Conservation (phyloP, 2,113 vertebrate species). For the Benitochromis conjunctus region DNA sequence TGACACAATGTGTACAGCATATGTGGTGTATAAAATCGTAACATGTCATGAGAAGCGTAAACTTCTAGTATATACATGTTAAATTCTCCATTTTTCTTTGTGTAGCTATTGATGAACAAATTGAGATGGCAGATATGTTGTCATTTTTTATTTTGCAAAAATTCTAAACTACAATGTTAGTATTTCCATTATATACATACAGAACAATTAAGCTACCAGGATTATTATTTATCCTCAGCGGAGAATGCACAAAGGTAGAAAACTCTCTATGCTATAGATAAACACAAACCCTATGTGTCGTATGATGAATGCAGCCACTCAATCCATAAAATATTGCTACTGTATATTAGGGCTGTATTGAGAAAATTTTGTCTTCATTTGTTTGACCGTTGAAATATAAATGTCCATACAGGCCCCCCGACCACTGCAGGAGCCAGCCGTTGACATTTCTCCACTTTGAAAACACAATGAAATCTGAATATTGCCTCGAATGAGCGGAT, state of each 20-base stretch:
- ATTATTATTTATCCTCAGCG: not conserved
- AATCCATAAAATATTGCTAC: constrained; percentile 61
- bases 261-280: not conserved
- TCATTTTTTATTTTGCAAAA: not conserved
- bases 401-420: constrained; percentile 63
- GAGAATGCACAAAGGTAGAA: not conserved
- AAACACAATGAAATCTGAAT: constrained; percentile 83
- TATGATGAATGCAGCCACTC: constrained; percentile 52
- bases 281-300: constrained; percentile 22
- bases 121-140: not conserved
- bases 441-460: constrained; percentile 76
- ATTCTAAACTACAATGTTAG: not conserved
- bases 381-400: constrained; percentile 67
- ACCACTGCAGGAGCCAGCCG: constrained; percentile 58
- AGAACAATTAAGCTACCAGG: not conserved
- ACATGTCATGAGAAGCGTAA: constrained; percentile 14
- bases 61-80: not conserved
- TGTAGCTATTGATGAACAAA: not conserved
- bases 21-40: constrained; percentile 34
- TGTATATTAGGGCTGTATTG: constrained; percentile 63
- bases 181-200: not conserved
- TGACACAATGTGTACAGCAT: constrained; percentile 34
- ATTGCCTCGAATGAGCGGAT: constrained; percentile 69
- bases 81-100: not conserved
- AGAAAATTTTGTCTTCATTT: constrained; percentile 72